These are phyloP conservation scores for Listronotus bonariensis DNA, from an alignment of 1,140 invertebrate species.

Conservation along the genomic window DNA sequence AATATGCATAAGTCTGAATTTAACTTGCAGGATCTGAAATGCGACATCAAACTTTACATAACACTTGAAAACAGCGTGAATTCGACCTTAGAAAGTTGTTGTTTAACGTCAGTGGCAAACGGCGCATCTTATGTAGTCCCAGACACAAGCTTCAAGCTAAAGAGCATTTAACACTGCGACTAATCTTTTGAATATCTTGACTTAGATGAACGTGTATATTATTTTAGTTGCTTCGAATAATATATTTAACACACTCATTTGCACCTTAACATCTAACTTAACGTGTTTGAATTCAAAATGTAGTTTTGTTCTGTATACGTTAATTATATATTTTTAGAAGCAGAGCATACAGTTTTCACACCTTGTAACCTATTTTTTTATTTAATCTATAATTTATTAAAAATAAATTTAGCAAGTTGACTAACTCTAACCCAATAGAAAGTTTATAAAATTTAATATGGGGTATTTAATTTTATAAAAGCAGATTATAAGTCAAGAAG, in stretches of 20 bases:
- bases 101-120: constrained; percentile 12
- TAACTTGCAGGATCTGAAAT: constrained; percentile 19
- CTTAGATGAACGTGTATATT: constrained; percentile 17
- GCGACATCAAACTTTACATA: constrained; percentile 33
- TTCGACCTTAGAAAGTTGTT: constrained; percentile 26
- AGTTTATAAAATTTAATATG: too few relatives aligned
- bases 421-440: too few relatives aligned
- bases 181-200: constrained; percentile 28
- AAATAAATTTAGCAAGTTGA: too few relatives aligned
- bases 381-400: too few relatives aligned
- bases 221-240: constrained; percentile 28
- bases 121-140: neutral
- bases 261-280: too few relatives aligned
- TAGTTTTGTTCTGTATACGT: too few relatives aligned
- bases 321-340: too few relatives aligned
- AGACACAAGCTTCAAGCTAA: constrained; percentile 29
- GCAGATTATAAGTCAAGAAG: too few relatives aligned
- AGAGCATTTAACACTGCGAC: constrained; percentile 27
- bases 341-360: too few relatives aligned
- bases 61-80: constrained; percentile 28
- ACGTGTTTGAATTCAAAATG: too few relatives aligned
- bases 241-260: constrained; percentile 2
- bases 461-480: too few relatives aligned
- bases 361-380: too few relatives aligned
- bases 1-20: constrained; percentile 16